Base-by-base conservation (phyloP, 2,113 vertebrate genomes). In the Rhinopomastus cyanomelas region DNA sequence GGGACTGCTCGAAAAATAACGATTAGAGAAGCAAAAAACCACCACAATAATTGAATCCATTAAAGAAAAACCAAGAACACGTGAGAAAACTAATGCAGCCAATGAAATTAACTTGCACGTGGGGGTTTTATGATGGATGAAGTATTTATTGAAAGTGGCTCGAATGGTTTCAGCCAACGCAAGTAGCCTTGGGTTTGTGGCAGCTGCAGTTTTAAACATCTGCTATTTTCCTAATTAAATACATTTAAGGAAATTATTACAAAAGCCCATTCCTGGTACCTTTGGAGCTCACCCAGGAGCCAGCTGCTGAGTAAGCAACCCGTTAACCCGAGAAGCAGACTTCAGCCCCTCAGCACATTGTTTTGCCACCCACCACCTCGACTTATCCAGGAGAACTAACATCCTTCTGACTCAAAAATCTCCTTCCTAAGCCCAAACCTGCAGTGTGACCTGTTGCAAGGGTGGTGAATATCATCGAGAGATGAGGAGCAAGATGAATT, bases 151-250 rank as follows among this genome's bases (percentile, higher is more conserved):
- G 59, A 77, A 78, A 89, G 57, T 48, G 51, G 22, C 76, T 83
- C 59, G 61, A 71, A 74, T 16, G 21, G 27, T 29, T 92, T 81
- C 57, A 81, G 65, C 20, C 71, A 49, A n/a, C 48, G 42, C 22
- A 75, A 73, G 46, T 57, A 51, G 42, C n/a, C 79, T 42, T 26
- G 51, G 36, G 37, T 14, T 55, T 25, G 17, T 26, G 34, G 68
- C 57, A 87, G 46, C 52, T 92, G 62, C 79, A 60, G 39, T 85
- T 94, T 87, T 78, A 87, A 86, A 84, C 39, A 90, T 66, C 66
- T 92, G 85, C 85, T 89, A 55, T 86, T 95, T 91, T 37, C 69
- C 88, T 89, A 88, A 86, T 95, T 89, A 81, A 81, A 91, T 53
- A 67, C 9, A 15, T 39, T 81, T 52, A 60, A 81, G 62, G 57